Base-by-base conservation (phyloP, 1,140 invertebrate species). In the Leptinotarsa texana region DNA sequence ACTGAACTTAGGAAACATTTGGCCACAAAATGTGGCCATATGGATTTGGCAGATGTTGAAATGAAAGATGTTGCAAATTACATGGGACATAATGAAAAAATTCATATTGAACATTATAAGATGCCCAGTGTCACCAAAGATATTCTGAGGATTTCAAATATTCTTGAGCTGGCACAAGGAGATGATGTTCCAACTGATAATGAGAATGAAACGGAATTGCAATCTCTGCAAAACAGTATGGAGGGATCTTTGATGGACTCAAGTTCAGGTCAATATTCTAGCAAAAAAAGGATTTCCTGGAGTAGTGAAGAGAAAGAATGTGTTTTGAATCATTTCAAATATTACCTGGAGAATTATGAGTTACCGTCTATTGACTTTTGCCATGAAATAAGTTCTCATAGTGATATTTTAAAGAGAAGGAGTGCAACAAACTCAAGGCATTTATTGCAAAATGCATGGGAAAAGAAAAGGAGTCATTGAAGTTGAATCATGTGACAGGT, bases 1-100 rank as follows among this genome's bases (percentile, higher is more conserved):
- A 69, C 67, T 15, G 13, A 69, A 47, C 47, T 69, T n/a, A 17
- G 67, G 18, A 48, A 69, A 48, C 67, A 69, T 18, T 33, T 69
- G 33, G 67, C 67, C 33, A 69, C 67, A 13, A 42, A 42, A 48
- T 47, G 47, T 48, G 47, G 24, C 4, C 18, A 17, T 17, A 15
- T 69, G 42, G 47, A 69, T 18, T 21, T 69, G 2, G 4, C 1
- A 48, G n/a, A 69, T 8, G 18, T 21, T 18, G 67, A 69, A 47
- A n/a, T 69, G n/a, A 33, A 24, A 42, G 67, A 69, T 69, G 22
- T 69, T 17, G 67, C 47, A 18, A 48, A 69, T 21, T 69, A 33
- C 21, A 18, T 69, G 13, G 67, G 47, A 11, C 67, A 69, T 18
- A 13, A 42, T 6, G 47, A 42, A 69, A 49, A 69, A 48, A 69